Conservation (phyloP, 2,797 vertebrate species). For the Dendrocincla fuliginosa region DNA sequence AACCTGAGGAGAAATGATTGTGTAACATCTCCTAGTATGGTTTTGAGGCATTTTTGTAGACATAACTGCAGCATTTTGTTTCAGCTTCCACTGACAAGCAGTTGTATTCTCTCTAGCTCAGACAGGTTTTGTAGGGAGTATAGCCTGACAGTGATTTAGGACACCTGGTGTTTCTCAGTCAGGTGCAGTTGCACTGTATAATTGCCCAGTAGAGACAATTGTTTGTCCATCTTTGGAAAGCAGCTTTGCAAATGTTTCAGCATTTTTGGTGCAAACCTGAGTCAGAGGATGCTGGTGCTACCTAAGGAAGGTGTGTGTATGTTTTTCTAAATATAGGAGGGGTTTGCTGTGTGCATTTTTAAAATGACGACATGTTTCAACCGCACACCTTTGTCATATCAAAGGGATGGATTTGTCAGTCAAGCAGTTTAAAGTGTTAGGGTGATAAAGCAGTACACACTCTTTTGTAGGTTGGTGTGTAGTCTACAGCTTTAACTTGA, state of each 20-base stretch:
- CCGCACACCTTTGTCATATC: background rate
- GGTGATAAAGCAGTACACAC: background rate
- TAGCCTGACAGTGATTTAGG: background rate
- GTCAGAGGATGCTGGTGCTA: background rate
- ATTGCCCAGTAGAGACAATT: background rate
- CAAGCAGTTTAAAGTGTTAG: background rate
- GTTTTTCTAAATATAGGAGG: background rate
- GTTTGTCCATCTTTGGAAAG: background rate
- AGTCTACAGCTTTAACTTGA: background rate
- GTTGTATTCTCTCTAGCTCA: background rate
- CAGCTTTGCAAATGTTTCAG: background rate
- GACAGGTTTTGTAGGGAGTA: background rate
- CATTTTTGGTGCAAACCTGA: fast-evolving
- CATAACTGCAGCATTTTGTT: background rate
- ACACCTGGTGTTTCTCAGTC: background rate
- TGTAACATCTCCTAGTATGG: background rate
- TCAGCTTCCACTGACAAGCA: background rate
- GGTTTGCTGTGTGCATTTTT: background rate
- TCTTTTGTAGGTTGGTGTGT: background rate
- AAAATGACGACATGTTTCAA: background rate
- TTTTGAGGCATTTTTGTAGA: background rate
- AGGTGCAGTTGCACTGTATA: fast-evolving
- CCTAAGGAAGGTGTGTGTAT: background rate
- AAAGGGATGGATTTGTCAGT: background rate
- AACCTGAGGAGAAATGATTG: background rate